Evolutionary conservation across 2,888 invertebrate species (phyloP).

Genomic region (Himalopsyche kuldschensis): DNA sequence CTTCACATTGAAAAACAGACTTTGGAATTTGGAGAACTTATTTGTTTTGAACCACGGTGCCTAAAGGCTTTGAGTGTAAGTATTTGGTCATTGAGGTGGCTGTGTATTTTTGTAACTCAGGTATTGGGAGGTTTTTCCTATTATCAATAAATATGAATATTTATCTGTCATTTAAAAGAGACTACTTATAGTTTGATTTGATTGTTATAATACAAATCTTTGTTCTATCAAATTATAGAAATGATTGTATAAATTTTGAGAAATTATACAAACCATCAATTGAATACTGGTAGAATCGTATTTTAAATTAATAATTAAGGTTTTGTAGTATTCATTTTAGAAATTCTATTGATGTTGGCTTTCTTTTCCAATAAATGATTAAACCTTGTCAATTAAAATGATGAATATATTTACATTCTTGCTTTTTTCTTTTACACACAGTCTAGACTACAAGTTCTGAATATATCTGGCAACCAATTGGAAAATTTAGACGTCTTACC

Average conservation of each 20-base stretch:
- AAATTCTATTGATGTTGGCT: neutral
- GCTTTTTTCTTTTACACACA: slow-evolving; percentile 45
- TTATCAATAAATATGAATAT: neutral
- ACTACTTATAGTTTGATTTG: too few species aligned
- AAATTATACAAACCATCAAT: too few species aligned
- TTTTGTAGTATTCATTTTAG: neutral
- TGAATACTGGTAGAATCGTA: neutral
- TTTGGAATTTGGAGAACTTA: slow-evolving; percentile 56
- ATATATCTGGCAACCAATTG: slow-evolving; percentile 67
- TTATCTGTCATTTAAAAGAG: too few species aligned
- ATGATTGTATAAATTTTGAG: too few species aligned
- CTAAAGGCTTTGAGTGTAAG: slow-evolving; percentile 62
- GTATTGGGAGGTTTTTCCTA: neutral
- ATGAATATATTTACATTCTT: neutral
- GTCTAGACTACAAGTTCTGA: slow-evolving; percentile 61
- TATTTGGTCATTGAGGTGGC: slow-evolving; percentile 7
- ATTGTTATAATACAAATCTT: too few species aligned
- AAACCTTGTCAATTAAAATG: neutral
- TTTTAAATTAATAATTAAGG: neutral
- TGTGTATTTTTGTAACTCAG: neutral
- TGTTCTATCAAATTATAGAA: too few species aligned
- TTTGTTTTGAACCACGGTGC: slow-evolving; percentile 70
- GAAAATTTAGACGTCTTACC: slow-evolving; percentile 57
- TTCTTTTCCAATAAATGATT: neutral
- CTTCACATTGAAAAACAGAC: slow-evolving; percentile 70